Evolutionary conservation across 2,113 vertebrate species (phyloP).

Genomic region (Spizaetus ornatus): DNA sequence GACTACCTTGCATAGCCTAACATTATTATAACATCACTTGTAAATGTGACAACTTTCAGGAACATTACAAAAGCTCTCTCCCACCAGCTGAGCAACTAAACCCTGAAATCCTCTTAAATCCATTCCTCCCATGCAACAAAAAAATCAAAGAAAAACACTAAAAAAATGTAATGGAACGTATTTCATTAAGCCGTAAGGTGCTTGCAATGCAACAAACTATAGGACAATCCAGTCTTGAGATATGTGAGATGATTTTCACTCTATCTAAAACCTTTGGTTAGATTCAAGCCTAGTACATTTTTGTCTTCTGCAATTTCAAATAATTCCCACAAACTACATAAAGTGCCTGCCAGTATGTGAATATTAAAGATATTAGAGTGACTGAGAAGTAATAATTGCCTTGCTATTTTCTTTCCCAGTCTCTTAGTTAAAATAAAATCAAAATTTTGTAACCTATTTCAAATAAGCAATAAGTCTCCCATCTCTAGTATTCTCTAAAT

Average conservation of each 20-base stretch:
- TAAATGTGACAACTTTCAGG: neutral
- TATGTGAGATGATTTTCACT: neutral
- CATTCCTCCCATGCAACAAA: neutral
- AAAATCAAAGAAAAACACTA: neutral
- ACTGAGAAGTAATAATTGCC: neutral
- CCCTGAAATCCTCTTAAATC: neutral
- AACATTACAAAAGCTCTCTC: neutral
- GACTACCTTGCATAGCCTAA: neutral
- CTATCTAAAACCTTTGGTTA: neutral
- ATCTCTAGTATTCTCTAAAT: neutral
- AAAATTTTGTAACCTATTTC: neutral
- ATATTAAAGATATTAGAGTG: neutral
- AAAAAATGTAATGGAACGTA: neutral
- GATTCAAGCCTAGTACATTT: neutral
- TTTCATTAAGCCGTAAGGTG: neutral
- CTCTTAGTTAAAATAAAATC: neutral
- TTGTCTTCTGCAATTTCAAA: neutral
- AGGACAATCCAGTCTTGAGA: neutral
- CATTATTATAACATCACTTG: neutral
- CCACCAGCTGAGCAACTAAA: neutral
- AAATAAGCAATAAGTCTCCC: neutral
- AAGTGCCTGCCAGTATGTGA: neutral
- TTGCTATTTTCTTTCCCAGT: neutral
- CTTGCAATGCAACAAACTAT: neutral
- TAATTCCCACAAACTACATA: neutral